phyloP scores from a whole-genome alignment of 2,797 vertebrate species.

The Taeniopygia guttata region DNA sequence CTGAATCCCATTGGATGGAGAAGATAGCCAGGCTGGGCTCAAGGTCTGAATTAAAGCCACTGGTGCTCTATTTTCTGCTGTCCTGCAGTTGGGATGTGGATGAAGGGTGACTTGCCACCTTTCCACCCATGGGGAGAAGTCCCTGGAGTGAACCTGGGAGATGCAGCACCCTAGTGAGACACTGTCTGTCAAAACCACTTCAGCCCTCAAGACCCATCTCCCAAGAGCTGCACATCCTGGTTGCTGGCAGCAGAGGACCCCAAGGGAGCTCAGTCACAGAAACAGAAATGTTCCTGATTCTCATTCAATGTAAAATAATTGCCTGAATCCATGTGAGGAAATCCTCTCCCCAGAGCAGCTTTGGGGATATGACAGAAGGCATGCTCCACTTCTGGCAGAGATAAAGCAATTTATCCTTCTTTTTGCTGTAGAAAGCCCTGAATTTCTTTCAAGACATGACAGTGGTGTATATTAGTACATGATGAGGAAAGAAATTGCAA shows the following conservation, averaged over 20 bases:
- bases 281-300: background rate
- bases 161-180: background rate
- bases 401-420: slow-evolving; percentile 37
- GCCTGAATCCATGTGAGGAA: slow-evolving; percentile 1
- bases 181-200: background rate
- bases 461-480: background rate
- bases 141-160: rapidly evolving
- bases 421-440: background rate
- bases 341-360: background rate
- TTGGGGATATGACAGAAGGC: background rate
- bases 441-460: background rate
- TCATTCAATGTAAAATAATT: slow-evolving; percentile 49
- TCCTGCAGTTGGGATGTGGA: background rate
- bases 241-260: background rate
- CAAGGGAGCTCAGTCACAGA: background rate
- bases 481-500: slow-evolving; percentile 42
- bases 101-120: background rate
- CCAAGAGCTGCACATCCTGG: background rate
- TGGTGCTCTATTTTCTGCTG: background rate
- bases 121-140: background rate
- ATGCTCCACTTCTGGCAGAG: slow-evolving; percentile 21
- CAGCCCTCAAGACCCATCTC: background rate
- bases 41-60: background rate
- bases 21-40: background rate
- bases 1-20: background rate